Percentiles rank a stretch among this genome's conserved stretches.
Conservation (phyloP, 2,888 invertebrate genomes). For the Rhagium mordax region DNA sequence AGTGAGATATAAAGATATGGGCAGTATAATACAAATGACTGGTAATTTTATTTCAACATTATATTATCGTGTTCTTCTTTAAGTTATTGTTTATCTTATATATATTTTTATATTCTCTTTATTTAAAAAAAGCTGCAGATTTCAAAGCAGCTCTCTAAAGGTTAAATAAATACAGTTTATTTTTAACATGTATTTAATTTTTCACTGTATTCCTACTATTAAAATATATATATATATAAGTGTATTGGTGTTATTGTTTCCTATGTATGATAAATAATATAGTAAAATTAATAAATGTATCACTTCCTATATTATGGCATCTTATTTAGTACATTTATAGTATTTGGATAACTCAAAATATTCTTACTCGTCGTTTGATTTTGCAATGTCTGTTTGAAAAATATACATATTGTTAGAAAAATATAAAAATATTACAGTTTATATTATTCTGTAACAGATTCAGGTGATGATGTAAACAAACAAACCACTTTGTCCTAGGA, state of each 20-base stretch:
- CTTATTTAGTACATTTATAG: background rate
- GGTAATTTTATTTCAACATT: slow-evolving; percentile 30
- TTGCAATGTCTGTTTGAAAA: background rate
- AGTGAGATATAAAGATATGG: slow-evolving; percentile 22
- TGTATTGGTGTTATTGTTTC: slow-evolving; percentile 37
- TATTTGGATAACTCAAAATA: background rate
- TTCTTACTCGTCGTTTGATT: background rate
- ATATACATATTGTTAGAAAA: background rate
- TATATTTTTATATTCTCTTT: slow-evolving; percentile 26
- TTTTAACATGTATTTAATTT: slow-evolving; percentile 13
- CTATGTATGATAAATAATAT: slow-evolving; percentile 13
- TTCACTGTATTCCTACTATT: slow-evolving; percentile 4
- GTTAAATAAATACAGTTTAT: background rate
- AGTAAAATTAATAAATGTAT: slow-evolving; percentile 11
- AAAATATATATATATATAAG: slow-evolving; percentile 19
- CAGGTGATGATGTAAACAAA: background rate
- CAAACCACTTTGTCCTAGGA: slow-evolving; percentile 1
- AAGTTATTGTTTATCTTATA: slow-evolving; percentile 15
- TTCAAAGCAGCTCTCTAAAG: background rate
- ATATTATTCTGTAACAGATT: background rate
- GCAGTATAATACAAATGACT: slow-evolving; percentile 33
- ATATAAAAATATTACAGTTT: background rate
- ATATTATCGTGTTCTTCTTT: slow-evolving; percentile 20
- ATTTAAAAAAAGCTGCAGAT: background rate
- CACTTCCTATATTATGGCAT: background rate